A percentile compares a stretch with the other conserved stretches of the same genome.
These are phyloP conservation scores for Galleria mellonella DNA, from an alignment of 1,140 invertebrate genomes.

Conservation along the genomic window DNA sequence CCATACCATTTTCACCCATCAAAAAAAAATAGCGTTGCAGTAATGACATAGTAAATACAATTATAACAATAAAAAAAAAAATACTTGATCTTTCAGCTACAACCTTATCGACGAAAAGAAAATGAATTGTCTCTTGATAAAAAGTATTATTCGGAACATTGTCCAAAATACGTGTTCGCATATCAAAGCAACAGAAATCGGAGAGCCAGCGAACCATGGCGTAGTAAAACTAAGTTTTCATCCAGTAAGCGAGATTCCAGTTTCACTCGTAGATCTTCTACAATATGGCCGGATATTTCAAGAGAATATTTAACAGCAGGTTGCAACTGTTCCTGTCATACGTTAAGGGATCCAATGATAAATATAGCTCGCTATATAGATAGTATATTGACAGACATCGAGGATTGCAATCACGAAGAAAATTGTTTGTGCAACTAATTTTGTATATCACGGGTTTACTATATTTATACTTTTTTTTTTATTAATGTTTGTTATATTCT, in stretches of 20 bases:
- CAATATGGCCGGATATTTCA: constrained; percentile 18
- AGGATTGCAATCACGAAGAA: too few relatives aligned
- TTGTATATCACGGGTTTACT: too few relatives aligned
- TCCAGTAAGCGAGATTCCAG: not conserved
- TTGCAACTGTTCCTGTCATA: constrained; percentile 24
- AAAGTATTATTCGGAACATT: constrained; percentile 25
- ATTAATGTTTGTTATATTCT: too few relatives aligned
- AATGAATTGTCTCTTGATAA: not conserved
- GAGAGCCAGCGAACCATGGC: constrained; percentile 31
- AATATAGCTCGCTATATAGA: constrained; percentile 43
- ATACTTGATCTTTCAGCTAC: not conserved
- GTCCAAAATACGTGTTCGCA: constrained; percentile 15
- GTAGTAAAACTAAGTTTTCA: constrained; percentile 14
- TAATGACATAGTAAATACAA: too few relatives aligned
- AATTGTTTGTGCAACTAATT: too few relatives aligned
- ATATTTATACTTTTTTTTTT: too few relatives aligned
- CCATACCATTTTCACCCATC: too few relatives aligned
- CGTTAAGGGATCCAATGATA: constrained; percentile 32
- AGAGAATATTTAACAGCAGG: constrained; percentile 5
- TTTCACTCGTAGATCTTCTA: not conserved
- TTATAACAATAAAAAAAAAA: too few relatives aligned
- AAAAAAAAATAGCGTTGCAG: too few relatives aligned
- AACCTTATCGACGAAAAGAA: not conserved
- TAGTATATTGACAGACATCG: constrained; percentile 16
- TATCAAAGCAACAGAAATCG: constrained; percentile 6